Evolutionary conservation across 2,888 invertebrate species (phyloP), one percentile per base, ranked within the genome.

Genomic region (Leistus spinibarbis): DNA sequence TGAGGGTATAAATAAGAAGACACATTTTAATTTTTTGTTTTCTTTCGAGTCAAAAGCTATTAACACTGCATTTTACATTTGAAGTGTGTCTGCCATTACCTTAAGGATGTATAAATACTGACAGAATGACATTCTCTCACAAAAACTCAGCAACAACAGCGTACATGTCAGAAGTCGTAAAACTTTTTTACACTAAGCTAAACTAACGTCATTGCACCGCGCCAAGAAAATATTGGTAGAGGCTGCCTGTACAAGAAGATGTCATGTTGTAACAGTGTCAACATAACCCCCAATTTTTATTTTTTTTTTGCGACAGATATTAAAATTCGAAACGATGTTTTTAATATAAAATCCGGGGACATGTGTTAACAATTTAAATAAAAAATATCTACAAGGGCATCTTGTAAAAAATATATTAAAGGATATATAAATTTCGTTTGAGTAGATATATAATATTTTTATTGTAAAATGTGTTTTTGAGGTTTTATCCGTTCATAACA

Each of bases 51-150:
- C 73, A 60, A 57, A 27, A 53, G 67, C 73, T 73, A 73, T 73
- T 73, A 73, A 73, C 66, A 66, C 67, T 60, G 67, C 73, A 73
- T 67, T 67, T 73, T 67, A 73, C 73, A 73, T 54, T 24, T 63
- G 73, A 73, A 75, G 75, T 75, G 75, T 69, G 69, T 69, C 69
- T 74, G 62, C 74, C 54, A 74, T 74, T 68, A 68, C 62, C 24
- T 63, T 54, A 63, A 75, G 75, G 75, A 75, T 69, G 64, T 75
- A 75, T 75, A 75, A 75, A 75, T 75, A 75, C 74, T 66, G 40
- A 23, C 3, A 40, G 17, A 71, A 64, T 54, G 63, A 60, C 62
- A 40, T n/a, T 20, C 17, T 67, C 65, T 22, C 66, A 65, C 67
- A 73, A 73, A 73, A 64, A 56, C 7, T 10, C 53, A 53, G 54